phyloP scores from a whole-genome alignment of 2,113 vertebrate species.

The Oreamnos americanus region DNA sequence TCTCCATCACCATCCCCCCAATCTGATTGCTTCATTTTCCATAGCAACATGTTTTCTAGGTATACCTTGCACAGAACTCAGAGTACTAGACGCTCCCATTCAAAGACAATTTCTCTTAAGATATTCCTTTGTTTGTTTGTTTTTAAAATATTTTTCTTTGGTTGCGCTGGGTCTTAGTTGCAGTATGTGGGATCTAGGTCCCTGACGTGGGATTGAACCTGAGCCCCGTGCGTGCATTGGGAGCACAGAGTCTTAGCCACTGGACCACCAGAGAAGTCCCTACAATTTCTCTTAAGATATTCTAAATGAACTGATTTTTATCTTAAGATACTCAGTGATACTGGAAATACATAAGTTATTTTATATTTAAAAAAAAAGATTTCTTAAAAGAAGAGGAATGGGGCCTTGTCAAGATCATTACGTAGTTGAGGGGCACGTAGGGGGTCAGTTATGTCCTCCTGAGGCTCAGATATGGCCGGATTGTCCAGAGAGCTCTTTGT shows the following conservation, averaged over 20 bases:
- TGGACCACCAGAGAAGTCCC: neutral
- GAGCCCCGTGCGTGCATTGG: neutral
- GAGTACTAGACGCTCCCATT: neutral
- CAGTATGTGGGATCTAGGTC: neutral
- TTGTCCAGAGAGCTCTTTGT: neutral
- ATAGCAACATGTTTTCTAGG: neutral
- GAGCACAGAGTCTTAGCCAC: neutral
- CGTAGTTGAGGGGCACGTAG: fast-evolving
- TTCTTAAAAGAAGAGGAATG: neutral
- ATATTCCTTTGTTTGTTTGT: neutral
- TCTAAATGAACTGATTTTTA: neutral
- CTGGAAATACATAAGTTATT: neutral
- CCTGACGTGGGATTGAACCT: neutral
- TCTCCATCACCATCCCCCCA: no score
- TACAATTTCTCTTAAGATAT: neutral
- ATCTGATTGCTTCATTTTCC: neutral
- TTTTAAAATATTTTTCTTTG: neutral
- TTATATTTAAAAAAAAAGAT: neutral
- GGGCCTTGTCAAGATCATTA: neutral
- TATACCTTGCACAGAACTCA: neutral
- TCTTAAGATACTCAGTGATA: neutral
- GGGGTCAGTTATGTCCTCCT: neutral
- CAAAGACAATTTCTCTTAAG: neutral
- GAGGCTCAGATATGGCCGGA: neutral
- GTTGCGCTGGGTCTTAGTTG: neutral